A percentile compares a stretch with the other conserved stretches of the same genome.
Evolutionary conservation across 2,113 vertebrate genomes (phyloP).

Genomic region (Mystacornis crossleyi): DNA sequence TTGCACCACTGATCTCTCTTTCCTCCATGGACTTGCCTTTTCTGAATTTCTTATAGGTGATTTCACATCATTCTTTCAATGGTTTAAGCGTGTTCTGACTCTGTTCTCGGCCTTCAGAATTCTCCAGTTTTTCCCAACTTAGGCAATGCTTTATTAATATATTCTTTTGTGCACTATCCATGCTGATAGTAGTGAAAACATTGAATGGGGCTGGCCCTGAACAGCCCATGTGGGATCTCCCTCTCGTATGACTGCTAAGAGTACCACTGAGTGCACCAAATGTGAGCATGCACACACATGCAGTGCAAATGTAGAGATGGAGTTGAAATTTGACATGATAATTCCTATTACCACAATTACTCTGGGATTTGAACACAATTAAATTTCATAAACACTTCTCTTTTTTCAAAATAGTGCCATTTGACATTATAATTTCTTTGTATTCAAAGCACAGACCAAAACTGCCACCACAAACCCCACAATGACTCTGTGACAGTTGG

Average conservation of each 20-base stretch:
- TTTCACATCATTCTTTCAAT: neutral
- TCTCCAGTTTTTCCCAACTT: neutral
- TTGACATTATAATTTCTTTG: neutral
- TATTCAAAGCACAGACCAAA: neutral
- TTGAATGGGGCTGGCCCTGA: neutral
- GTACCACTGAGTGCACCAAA: neutral
- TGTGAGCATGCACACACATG: neutral
- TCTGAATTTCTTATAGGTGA: neutral
- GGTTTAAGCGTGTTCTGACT: neutral
- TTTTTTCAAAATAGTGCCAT: neutral
- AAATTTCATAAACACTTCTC: neutral
- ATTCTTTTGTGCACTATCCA: neutral
- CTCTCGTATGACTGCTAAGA: rapidly evolving
- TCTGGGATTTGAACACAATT: neutral
- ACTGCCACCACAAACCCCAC: neutral
- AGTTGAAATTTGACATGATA: neutral
- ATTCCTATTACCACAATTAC: neutral
- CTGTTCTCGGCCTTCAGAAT: neutral
- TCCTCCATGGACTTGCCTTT: neutral
- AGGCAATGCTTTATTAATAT: neutral
- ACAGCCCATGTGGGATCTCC: neutral
- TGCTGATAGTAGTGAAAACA: neutral
- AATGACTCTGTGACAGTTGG: neutral
- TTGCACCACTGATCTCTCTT: neutral
- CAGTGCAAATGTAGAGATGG: neutral